A percentile compares a stretch with the other conserved stretches of the same genome.
phyloP scores from a whole-genome alignment of 2,113 vertebrate species.

The Clarias macrocephalus region DNA sequence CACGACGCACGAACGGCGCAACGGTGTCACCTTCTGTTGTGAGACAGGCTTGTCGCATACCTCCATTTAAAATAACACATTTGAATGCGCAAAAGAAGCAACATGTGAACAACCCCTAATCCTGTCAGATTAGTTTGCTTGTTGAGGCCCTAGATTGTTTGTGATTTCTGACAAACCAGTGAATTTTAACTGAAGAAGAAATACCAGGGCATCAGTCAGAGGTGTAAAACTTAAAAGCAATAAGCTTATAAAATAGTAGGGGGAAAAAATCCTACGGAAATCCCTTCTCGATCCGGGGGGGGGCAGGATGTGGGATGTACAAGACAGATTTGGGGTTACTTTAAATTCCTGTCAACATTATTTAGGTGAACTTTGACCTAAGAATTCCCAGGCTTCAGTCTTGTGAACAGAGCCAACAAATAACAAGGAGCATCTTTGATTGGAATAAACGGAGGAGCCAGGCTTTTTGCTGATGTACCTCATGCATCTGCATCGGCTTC shows the following conservation, averaged over 20 bases:
- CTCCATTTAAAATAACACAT: too few species aligned
- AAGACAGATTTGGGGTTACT: background rate
- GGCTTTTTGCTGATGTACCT: background rate
- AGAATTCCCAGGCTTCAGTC: background rate
- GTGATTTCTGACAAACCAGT: background rate
- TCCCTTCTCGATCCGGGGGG: too few species aligned
- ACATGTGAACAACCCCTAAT: background rate
- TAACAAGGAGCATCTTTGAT: background rate
- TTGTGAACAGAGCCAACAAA: background rate
- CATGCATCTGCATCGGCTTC: background rate
- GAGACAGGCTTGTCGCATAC: too few species aligned
- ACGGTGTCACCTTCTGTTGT: too few species aligned
- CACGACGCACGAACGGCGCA: too few species aligned
- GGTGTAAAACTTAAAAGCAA: background rate
- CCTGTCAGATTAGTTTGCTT: background rate
- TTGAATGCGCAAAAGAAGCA: too few species aligned
- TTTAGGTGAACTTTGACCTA: background rate
- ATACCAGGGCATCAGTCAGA: background rate
- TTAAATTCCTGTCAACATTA: background rate
- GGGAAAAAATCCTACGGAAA: background rate
- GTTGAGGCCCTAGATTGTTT: background rate
- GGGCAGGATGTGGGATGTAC: background rate
- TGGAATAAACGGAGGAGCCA: background rate
- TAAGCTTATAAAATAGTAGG: background rate
- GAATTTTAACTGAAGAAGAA: background rate